These are phyloP conservation scores for Pluvialis apricaria DNA, from an alignment of 2,113 vertebrate species.

Conservation along the genomic window DNA sequence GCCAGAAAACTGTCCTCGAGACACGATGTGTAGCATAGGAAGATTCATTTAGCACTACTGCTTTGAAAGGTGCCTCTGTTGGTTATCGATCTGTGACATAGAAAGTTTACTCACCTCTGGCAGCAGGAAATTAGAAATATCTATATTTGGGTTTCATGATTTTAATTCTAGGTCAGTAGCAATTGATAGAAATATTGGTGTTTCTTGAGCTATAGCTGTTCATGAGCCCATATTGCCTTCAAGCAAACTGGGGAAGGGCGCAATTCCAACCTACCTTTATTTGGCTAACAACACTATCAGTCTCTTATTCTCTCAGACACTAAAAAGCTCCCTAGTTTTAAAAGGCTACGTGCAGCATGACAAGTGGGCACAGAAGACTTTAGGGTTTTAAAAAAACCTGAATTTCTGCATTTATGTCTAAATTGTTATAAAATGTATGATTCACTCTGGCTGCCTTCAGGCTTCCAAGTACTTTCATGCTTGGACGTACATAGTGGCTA, in stretches of 20 bases:
- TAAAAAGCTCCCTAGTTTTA: neutral
- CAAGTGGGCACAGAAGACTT: neutral
- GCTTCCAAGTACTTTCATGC: neutral
- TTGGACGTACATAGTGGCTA: neutral
- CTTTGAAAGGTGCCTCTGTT: neutral
- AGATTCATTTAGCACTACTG: neutral
- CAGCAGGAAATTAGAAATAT: neutral
- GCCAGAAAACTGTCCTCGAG: neutral
- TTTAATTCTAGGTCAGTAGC: neutral
- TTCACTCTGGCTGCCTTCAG: neutral
- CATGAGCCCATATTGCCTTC: neutral
- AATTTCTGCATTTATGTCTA: neutral
- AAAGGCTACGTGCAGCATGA: neutral
- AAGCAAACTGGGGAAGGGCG: neutral
- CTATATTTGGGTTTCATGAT: neutral
- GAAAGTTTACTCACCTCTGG: neutral
- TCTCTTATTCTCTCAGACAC: neutral
- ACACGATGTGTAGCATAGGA: neutral
- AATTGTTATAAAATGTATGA: neutral
- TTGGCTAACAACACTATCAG: neutral
- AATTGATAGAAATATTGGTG: neutral
- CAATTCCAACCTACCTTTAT: neutral
- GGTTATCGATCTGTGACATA: neutral
- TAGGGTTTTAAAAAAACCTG: neutral
- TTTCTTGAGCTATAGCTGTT: neutral